These are phyloP conservation scores for Acrobasis repandana DNA, from an alignment of 2,888 invertebrate species.

Conservation along the genomic window DNA sequence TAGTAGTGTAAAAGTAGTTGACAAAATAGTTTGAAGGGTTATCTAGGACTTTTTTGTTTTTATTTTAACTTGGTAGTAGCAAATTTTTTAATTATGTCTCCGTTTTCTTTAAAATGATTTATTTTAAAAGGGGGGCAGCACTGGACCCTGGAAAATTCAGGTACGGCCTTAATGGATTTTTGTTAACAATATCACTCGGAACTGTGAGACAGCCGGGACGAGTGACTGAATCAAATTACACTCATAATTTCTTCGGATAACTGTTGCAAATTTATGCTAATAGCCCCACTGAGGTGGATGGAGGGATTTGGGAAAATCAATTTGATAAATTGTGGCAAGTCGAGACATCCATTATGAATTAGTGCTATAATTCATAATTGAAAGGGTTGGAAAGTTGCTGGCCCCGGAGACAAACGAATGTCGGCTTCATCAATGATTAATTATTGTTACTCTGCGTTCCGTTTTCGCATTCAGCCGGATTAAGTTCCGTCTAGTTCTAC, in stretches of 20 bases:
- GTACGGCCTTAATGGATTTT: constrained; percentile 10
- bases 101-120: too few species aligned
- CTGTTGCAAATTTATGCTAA: constrained; percentile 75
- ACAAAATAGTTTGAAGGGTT: too few species aligned
- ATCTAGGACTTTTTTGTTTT: too few species aligned
- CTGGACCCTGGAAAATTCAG: too few species aligned
- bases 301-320: constrained; percentile 71
- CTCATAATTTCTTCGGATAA: constrained; percentile 71
- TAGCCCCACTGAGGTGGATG: constrained; percentile 55
- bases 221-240: constrained; percentile 66
- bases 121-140: too few species aligned
- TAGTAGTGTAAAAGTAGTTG: too few species aligned
- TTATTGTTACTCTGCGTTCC: constrained; percentile 73
- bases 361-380: constrained; percentile 80
- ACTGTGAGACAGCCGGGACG: constrained; percentile 30
- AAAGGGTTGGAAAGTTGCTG: constrained; percentile 72
- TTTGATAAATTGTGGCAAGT: constrained; percentile 77
- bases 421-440: constrained; percentile 75
- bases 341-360: constrained; percentile 77
- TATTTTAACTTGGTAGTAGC: too few species aligned
- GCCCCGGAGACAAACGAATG: constrained; percentile 73
- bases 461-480: constrained; percentile 47
- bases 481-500: constrained; percentile 36
- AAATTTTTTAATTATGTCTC: too few species aligned
- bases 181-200: background rate